Evolutionary conservation across 2,888 invertebrate genomes (phyloP).

Genomic region (Drosophila kuntzei): DNA sequence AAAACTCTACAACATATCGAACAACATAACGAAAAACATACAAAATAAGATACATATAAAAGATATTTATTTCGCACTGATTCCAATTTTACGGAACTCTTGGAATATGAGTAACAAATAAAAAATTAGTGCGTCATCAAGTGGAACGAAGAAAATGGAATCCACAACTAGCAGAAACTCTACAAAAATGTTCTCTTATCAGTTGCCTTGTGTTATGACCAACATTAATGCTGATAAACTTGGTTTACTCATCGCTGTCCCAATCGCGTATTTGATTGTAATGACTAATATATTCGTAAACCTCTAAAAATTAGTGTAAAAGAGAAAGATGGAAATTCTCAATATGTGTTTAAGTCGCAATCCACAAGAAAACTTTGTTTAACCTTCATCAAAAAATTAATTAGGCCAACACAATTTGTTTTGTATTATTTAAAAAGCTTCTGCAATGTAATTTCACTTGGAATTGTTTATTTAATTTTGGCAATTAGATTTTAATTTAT

Average conservation of each 20-base stretch:
- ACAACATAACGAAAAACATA: not conserved
- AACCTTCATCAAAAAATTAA: not conserved
- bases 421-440: not conserved
- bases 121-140: constrained; percentile 37
- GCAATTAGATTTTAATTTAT: constrained; percentile 39
- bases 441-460: constrained; percentile 17
- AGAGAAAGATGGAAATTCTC: not conserved
- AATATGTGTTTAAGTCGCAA: not conserved
- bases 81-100: too few relatives aligned
- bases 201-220: constrained; percentile 36
- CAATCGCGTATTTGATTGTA: constrained; percentile 30
- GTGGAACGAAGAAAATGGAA: constrained; percentile 2
- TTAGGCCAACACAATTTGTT: constrained; percentile 1
- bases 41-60: not conserved
- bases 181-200: constrained; percentile 66
- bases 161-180: constrained; percentile 34
- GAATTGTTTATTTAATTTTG: constrained; percentile 12
- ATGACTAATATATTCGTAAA: constrained; percentile 40
- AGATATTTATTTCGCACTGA: not conserved
- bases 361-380: not conserved
- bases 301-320: constrained; percentile 4
- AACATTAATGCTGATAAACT: constrained; percentile 56
- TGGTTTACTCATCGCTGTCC: constrained; percentile 70
- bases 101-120: constrained; percentile 29
- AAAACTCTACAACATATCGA: not conserved